phyloP scores from a whole-genome alignment of 2,888 invertebrate genomes.

The Tuberolachnus salignus region DNA sequence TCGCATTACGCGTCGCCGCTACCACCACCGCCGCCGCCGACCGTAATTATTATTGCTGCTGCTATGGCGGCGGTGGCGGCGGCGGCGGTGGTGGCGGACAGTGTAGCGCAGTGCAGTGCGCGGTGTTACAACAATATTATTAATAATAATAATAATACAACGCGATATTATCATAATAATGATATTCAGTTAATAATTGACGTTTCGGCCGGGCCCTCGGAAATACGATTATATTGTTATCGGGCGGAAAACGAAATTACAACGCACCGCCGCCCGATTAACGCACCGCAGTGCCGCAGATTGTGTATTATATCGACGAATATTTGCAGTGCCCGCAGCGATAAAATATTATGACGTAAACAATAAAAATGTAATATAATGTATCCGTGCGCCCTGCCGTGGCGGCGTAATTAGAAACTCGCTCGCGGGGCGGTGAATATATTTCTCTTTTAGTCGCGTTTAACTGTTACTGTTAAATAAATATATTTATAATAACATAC shows the following conservation, averaged over 20 bases:
- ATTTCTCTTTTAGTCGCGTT: no score
- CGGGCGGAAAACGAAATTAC: conserved; percentile 45
- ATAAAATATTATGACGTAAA: background rate
- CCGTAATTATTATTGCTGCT: conserved; percentile 17
- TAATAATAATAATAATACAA: conserved; percentile 13
- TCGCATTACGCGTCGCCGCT: conserved; percentile 37
- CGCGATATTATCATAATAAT: background rate
- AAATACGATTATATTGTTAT: conserved; percentile 43
- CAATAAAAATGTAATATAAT: background rate
- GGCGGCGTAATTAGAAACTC: no score
- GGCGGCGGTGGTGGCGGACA: background rate
- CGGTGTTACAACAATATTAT: background rate
- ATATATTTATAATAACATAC: no score
- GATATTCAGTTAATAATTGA: conserved; percentile 39
- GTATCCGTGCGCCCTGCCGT: background rate
- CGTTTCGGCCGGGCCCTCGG: conserved; percentile 22
- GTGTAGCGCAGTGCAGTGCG: background rate
- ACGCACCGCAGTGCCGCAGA: background rate
- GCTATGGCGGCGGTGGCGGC: background rate
- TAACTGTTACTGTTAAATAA: no score
- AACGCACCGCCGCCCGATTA: background rate
- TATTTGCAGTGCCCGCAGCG: no score
- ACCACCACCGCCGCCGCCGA: conserved; percentile 5
- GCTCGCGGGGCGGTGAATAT: no score
- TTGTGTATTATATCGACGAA: background rate